Evolutionary conservation across 1,140 invertebrate genomes (phyloP), one percentile per base, ranked within the genome.

Genomic region (Arion vulgaris): DNA sequence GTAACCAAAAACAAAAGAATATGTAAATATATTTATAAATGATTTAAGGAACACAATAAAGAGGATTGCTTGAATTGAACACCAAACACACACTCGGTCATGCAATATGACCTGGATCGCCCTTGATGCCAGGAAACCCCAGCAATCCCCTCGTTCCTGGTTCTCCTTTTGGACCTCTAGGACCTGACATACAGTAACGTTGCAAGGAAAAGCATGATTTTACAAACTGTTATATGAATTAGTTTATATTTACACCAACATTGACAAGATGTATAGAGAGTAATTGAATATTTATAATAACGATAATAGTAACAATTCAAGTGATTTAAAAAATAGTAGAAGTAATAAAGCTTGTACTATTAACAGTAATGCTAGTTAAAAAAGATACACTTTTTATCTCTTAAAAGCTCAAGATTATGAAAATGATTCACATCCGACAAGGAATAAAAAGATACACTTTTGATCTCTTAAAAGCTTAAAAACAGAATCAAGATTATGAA

Each of bases 151-250:
- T 39, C 41, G 23, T 39, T 73, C 71, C 71, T 73, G 71, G 34
- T 23, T 73, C 71, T 26, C 71, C 71, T n/a, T 73, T 73, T 36
- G 71, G 38, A 23, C 71, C 71, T 73, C 71, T 73, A 41, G 71
- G 71, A 23, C 71, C 71, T 73, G 71, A 7, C 7, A 23, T 73
- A 7, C 71, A 28, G 5, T 66, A 32, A 32, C 5, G n/a, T 34
- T n/a, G 62, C 62, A 66, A 17, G 62, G 28, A 13, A 66, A 32
- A 28, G 62, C 28, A 66, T 66, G n/a, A 57, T 57, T 17, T 57
- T 57, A 57, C 51, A 57, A 26, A 2, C 4, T 57, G 19, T 57
- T 7, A 45, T 45, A 23, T 23, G 19, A 57, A 9, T 57, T 57
- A 49, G 9, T 11, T 49, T 11, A 49, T 49, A 9, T 11, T 49